Base-by-base conservation (phyloP, 2,113 vertebrate species). In the Acinonyx jubatus region DNA sequence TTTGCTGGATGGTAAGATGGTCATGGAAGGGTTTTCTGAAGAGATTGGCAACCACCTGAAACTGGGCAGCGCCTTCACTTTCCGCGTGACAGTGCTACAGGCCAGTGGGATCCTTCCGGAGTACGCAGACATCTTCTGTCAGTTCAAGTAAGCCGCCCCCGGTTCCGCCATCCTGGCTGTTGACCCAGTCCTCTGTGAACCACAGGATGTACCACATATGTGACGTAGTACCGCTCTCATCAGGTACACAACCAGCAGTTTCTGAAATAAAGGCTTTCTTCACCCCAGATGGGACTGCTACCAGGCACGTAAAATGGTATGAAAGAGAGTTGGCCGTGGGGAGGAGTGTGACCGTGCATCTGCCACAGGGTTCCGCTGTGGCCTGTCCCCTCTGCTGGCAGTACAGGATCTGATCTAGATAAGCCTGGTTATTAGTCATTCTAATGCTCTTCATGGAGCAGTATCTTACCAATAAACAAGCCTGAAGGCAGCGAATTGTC, bases 61-160 rank as follows among this genome's bases (percentile, higher is more conserved):
- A 96, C 98, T 99, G 97, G 99, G 99, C 68, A 99, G 99, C 4
- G 99, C 99, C 95, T 99, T 99, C 63, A 99, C 99, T 31, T 99
- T 99, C 98, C 99, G 99, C 1, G 99, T 99, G 84, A 99, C 99
- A 0, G 99, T 99, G 95, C 98, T 99, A 0, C 99, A 99, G 98
- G 99, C 99, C 98, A 99, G 98, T 1, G 99, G 99, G 48, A 98
- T 99, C 98, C 99, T 99, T 5, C 99, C 99, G 0, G 99, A 99
- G 95, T 99, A 99, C 0, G 99, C 99, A 0, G 99, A 99, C 82
- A 99, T 99, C 97, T 99, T 99, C 98, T 99, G 99, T 98, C 99
- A 99, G 96, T 99, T 99, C 99, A 99, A 99, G 99, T 99, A 99
- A 99, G 99, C 65, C 16, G 0, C 18, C 65, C 63, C 65, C 36